phyloP scores from a whole-genome alignment of 2,113 vertebrate genomes.

The Podarcis muralis region DNA sequence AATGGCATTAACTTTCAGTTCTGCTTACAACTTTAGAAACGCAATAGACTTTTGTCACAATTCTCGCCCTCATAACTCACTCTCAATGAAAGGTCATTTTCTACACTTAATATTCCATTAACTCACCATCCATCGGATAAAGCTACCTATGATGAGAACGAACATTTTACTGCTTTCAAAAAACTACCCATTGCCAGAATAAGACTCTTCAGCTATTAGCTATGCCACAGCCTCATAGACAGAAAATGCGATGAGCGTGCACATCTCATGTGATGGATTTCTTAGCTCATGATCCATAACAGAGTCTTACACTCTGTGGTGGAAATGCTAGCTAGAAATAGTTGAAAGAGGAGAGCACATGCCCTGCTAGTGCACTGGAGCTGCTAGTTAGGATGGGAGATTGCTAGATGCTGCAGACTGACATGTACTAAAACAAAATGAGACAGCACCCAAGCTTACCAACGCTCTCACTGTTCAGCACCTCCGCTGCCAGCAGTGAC shows the following conservation, averaged over 20 bases:
- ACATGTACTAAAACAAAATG: slow-evolving; percentile 7
- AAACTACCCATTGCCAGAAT: not conserved
- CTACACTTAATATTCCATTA: slow-evolving; percentile 33
- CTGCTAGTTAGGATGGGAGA: not conserved
- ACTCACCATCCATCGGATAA: not conserved
- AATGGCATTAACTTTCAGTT: slow-evolving; percentile 23
- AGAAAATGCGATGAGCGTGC: slow-evolving; percentile 28
- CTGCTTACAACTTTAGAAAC: slow-evolving; percentile 28
- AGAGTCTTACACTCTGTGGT: slow-evolving; percentile 17
- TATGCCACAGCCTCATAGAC: not conserved
- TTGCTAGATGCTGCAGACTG: not conserved
- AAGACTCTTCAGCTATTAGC: slow-evolving; percentile 17
- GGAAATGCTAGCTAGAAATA: slow-evolving; percentile 41
- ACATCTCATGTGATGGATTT: slow-evolving; percentile 25
- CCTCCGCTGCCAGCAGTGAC: not conserved
- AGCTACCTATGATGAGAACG: slow-evolving; percentile 6
- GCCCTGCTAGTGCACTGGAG: not conserved
- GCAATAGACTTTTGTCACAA: slow-evolving; percentile 1
- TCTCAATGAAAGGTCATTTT: slow-evolving; percentile 6
- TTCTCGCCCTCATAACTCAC: slow-evolving; percentile 13
- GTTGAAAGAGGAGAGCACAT: slow-evolving; percentile 42
- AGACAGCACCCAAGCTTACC: not conserved
- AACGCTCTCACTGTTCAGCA: not conserved
- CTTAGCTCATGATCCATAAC: slow-evolving; percentile 26
- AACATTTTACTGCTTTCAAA: slow-evolving; percentile 3